phyloP scores from a whole-genome alignment of 2,888 invertebrate genomes.

The Teinopalpus imperialis region DNA sequence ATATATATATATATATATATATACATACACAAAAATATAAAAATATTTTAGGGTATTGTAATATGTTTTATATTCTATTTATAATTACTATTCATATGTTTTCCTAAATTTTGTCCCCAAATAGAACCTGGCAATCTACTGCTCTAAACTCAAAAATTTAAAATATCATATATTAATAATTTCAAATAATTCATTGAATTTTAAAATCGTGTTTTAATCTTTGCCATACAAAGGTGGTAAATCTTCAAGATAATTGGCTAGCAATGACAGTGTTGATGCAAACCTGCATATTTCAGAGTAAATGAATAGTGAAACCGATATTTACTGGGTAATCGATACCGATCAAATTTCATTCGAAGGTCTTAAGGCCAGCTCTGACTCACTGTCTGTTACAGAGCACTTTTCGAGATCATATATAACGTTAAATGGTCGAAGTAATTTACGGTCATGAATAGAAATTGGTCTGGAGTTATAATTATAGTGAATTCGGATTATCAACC shows the following conservation, averaged over 20 bases:
- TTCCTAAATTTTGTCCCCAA: no score
- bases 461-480: background rate
- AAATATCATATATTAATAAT: no score
- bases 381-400: slow-evolving; percentile 10
- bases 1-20: no score
- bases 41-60: no score
- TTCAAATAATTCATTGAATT: no score
- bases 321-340: slow-evolving; percentile 31
- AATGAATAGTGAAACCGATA: slow-evolving; percentile 32
- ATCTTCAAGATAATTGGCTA: slow-evolving; percentile 42
- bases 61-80: no score
- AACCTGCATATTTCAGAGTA: slow-evolving; percentile 33
- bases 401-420: slow-evolving; percentile 3
- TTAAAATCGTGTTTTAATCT: slow-evolving; percentile 26
- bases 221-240: slow-evolving; percentile 34
- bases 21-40: no score
- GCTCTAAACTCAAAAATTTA: no score
- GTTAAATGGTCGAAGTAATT: slow-evolving; percentile 2
- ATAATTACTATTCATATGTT: no score
- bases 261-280: slow-evolving; percentile 35
- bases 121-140: no score
- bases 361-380: slow-evolving; percentile 25
- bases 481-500: no score
- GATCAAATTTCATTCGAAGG: slow-evolving; percentile 28
- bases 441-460: background rate